Percentiles rank a stretch among this genome's conserved stretches.
Conservation (phyloP, 2,888 invertebrate species). For the Plagiodera versicolora region DNA sequence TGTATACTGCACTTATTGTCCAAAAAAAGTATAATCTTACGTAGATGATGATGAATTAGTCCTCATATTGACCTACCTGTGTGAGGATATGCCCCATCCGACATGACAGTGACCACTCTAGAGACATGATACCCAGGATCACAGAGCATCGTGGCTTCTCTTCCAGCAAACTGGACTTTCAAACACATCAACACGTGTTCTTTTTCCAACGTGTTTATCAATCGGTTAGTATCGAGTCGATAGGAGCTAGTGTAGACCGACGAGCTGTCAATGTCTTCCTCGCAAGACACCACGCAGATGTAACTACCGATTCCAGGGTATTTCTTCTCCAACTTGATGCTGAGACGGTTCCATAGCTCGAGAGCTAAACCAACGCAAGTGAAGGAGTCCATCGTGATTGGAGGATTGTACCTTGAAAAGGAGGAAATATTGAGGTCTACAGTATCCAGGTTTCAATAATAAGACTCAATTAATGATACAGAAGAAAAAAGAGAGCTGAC, state of each 20-base stretch:
- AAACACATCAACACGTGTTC: constrained; percentile 85
- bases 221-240: constrained; percentile 54
- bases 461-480: too few species aligned
- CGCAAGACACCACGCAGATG: constrained; percentile 80
- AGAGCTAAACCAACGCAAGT: constrained; percentile 89
- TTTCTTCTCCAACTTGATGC: constrained; percentile 60
- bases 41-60: too few species aligned
- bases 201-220: constrained; percentile 68
- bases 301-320: constrained; percentile 69
- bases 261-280: constrained; percentile 74
- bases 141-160: constrained; percentile 76
- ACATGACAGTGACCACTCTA: constrained; percentile 84
- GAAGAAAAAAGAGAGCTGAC: too few species aligned
- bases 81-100: constrained; percentile 81
- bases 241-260: constrained; percentile 58
- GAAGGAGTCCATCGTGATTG: constrained; percentile 76
- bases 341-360: constrained; percentile 71
- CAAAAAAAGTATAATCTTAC: too few species aligned
- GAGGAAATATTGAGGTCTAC: too few species aligned
- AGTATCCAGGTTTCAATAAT: too few species aligned
- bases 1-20: too few species aligned
- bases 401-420: constrained; percentile 65
- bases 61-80: too few species aligned
- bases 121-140: constrained; percentile 93
- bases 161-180: constrained; percentile 70